These are phyloP conservation scores for Lepidurus couesii DNA, from an alignment of 1,140 invertebrate genomes.

Conservation along the genomic window DNA sequence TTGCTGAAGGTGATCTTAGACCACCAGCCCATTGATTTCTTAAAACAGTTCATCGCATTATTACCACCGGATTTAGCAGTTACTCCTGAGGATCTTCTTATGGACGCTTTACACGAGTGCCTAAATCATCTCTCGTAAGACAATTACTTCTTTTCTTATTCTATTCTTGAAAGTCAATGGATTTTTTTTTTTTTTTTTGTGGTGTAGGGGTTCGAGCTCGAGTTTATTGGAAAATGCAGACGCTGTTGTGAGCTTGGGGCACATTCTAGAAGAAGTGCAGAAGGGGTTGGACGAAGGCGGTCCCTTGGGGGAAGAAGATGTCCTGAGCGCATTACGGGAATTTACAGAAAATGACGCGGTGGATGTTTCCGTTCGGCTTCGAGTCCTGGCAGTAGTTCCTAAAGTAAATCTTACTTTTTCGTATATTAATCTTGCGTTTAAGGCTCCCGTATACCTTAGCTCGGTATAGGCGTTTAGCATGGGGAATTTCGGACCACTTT, in stretches of 20 bases:
- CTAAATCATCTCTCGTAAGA: constrained; percentile 23
- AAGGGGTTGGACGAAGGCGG: not conserved
- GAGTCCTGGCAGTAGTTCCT: constrained; percentile 28
- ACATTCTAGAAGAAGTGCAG: constrained; percentile 1
- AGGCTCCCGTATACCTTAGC: too few species aligned
- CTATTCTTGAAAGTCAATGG: not conserved
- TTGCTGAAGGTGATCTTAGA: constrained; percentile 28
- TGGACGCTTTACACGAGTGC: constrained; percentile 27
- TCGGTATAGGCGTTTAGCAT: too few species aligned
- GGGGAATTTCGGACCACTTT: too few species aligned
- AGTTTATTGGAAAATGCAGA: constrained; percentile 20
- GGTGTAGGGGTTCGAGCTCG: constrained; percentile 17
- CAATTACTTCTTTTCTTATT: not conserved
- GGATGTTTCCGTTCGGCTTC: constrained; percentile 20
- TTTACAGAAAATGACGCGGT: constrained; percentile 32
- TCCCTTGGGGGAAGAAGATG: constrained; percentile 18
- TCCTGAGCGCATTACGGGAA: constrained; percentile 23
- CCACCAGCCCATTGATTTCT: constrained; percentile 21
- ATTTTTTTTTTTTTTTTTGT: not conserved
- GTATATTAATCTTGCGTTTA: not conserved
- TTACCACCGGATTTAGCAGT: constrained; percentile 28
- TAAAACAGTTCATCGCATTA: constrained; percentile 24
- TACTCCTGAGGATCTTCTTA: constrained; percentile 32
- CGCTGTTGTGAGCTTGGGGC: not conserved
- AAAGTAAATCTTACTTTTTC: not conserved